Conservation (phyloP, 2,113 vertebrate genomes). For the Noctilio leporinus region DNA sequence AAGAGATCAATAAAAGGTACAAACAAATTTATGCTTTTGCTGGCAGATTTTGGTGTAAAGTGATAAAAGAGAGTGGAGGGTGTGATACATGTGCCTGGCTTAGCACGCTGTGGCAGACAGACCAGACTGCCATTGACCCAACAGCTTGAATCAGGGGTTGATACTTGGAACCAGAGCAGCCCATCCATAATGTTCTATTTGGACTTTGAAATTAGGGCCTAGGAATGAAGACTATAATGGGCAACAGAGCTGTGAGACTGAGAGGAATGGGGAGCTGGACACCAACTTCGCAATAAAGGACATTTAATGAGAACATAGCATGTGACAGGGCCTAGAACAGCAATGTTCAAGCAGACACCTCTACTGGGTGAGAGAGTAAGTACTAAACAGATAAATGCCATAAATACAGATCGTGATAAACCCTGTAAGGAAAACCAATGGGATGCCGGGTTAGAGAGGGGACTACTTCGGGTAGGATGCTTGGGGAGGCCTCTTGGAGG, state of each 20-base stretch:
- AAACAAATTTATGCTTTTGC: conserved; percentile 23
- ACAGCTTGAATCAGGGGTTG: background rate
- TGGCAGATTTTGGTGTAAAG: conserved; percentile 34
- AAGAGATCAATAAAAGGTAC: conserved; percentile 51
- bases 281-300: background rate
- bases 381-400: background rate
- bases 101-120: background rate
- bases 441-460: background rate
- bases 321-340: background rate
- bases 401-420: background rate
- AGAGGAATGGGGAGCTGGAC: background rate
- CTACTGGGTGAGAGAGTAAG: background rate
- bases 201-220: background rate
- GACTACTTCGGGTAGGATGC: too few species aligned
- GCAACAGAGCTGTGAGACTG: background rate
- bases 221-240: background rate
- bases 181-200: background rate
- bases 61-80: background rate
- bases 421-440: background rate
- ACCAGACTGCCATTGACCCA: background rate
- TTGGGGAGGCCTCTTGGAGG: background rate
- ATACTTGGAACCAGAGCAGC: background rate
- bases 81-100: background rate
- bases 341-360: background rate
- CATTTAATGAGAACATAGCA: background rate